Base-by-base conservation (phyloP, 2,797 vertebrate species). In the Danio aesculapii region DNA sequence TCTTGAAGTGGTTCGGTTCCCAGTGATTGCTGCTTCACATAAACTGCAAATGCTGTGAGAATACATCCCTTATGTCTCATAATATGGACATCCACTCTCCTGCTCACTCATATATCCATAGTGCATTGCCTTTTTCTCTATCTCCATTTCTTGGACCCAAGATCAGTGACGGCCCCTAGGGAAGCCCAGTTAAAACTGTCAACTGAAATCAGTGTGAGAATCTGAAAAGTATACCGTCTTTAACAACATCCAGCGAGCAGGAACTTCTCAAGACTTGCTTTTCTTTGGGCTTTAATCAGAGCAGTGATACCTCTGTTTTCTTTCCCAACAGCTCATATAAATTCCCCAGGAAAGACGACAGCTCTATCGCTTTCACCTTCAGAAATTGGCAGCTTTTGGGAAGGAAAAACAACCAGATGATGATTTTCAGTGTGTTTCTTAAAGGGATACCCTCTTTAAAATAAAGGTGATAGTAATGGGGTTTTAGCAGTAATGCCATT, bases 161-260 rank as follows among this genome's bases (percentile, higher is more conserved):
- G 83, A 84, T 87, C 77, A 70, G 44, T 85, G 81, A 80, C 73
- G n/a, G 11, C 73, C 83, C 81, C 50, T 43, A 59, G 72, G 81
- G 83, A 85, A 79, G 59, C 86, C 83, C 77, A 83, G 78, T 86
- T 84, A 68, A 84, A 64, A 49, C 76, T 84, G 83, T 84, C 86
- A 82, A 64, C 53, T 77, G 74, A 69, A 83, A 68, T 87, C 76
- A 87, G 79, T 81, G 68, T 71, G 75, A 75, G 69, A 69, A 83
- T 72, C 80, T 67, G 77, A 78, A 83, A 82, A 86, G 64, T 80
- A 82, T 77, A 80, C 62, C 68, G 75, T 58, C 64, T 71, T 71
- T 64, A 81, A 81, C 67, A 84, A 83, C 55, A 75, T 74, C 61
- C 61, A 74, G 57, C 63, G 59, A 83, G 58, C 5, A 64, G 11